These are phyloP conservation scores for Proisotoma minuta DNA, from an alignment of 2,888 invertebrate species.

Conservation along the genomic window DNA sequence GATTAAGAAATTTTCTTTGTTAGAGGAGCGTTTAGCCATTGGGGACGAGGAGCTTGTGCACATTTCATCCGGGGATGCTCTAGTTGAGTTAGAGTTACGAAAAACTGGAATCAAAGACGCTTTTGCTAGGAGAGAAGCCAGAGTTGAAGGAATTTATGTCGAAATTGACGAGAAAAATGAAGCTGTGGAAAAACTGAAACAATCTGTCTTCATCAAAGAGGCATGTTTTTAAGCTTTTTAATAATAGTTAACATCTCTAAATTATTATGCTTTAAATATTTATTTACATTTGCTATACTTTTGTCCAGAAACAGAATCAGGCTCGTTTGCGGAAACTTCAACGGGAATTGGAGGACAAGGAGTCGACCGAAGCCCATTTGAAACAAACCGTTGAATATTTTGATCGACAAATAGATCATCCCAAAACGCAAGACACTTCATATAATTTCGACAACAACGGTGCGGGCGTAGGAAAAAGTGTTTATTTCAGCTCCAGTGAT, in stretches of 20 bases:
- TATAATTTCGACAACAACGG: background rate
- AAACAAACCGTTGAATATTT: background rate
- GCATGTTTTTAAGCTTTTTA: conserved; percentile 1
- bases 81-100: conserved; percentile 5
- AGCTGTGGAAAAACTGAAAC: conserved; percentile 1
- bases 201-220: conserved; percentile 11
- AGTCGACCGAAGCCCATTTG: conserved; percentile 4
- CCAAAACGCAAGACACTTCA: background rate
- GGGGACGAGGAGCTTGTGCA: conserved; percentile 6
- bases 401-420: background rate
- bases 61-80: conserved; percentile 2
- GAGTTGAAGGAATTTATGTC: conserved; percentile 5
- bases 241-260: background rate
- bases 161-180: conserved; percentile 23
- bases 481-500: background rate
- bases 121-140: conserved; percentile 9
- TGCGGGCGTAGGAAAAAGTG: too few species aligned
- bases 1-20: background rate
- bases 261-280: background rate
- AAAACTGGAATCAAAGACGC: conserved; percentile 13
- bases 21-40: background rate
- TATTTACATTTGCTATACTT: background rate
- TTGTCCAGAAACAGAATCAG: conserved; percentile 18
- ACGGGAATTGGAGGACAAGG: conserved; percentile 13
- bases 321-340: conserved; percentile 11